Conservation (phyloP, 2,113 vertebrate genomes). For the Apteryx owenii region DNA sequence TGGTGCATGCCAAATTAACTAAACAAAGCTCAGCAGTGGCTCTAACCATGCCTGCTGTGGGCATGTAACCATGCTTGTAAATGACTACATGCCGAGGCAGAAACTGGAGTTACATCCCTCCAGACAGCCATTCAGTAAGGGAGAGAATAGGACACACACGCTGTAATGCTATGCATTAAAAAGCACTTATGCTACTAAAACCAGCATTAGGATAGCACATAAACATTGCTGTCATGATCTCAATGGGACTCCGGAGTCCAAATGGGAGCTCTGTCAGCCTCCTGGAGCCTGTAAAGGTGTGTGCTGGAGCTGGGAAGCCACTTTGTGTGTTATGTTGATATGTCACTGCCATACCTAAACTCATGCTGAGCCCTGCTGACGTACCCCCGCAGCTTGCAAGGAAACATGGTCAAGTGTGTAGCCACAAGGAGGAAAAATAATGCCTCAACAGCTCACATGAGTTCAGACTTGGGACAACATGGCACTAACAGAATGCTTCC, state of each 20-base stretch:
- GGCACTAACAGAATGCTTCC: not conserved
- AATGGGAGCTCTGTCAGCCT: conserved; percentile 22
- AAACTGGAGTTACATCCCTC: conserved; percentile 71
- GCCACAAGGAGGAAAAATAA: not conserved
- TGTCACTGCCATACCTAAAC: not conserved
- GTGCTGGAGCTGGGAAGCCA: not conserved
- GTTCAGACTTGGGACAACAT: not conserved
- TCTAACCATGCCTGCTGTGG: conserved; percentile 38
- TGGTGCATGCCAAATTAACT: conserved; percentile 6
- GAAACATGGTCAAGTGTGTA: not conserved
- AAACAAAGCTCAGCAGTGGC: conserved; percentile 42
- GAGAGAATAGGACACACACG: conserved; percentile 47
- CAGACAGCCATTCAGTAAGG: conserved; percentile 56
- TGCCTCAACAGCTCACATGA: not conserved
- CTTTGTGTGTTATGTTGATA: not conserved
- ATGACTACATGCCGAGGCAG: conserved; percentile 44
- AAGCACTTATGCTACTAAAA: conserved; percentile 63
- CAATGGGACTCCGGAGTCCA: conserved; percentile 63
- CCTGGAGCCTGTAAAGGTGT: not conserved
- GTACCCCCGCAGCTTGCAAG: not conserved
- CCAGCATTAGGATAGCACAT: conserved; percentile 64
- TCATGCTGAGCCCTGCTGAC: not conserved
- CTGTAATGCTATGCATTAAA: conserved; percentile 64
- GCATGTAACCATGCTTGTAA: conserved; percentile 54
- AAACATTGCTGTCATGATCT: conserved; percentile 57